A percentile compares a stretch with the other conserved stretches of the same genome.
phyloP scores from a whole-genome alignment of 30 jellyfish, hydroid and myxozoan species.

The Turritopsis dohrnii region DNA sequence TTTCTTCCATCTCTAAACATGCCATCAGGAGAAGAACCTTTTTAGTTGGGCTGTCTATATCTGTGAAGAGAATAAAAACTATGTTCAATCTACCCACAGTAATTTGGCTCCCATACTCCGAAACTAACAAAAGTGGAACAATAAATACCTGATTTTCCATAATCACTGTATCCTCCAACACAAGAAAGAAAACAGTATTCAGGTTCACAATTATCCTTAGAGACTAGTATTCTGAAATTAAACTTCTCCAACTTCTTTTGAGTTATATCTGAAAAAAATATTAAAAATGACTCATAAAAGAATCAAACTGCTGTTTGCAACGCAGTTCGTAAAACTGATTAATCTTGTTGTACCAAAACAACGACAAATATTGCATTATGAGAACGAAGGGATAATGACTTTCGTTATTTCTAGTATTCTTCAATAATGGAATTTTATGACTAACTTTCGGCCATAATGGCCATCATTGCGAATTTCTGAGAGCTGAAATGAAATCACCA shows the following conservation, averaged over 20 bases:
- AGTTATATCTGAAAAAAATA: neutral
- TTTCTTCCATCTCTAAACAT: neutral
- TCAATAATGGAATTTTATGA: too few relatives aligned
- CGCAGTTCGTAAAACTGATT: too few relatives aligned
- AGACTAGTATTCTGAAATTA: neutral
- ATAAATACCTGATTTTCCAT: neutral
- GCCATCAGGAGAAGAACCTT: constrained; percentile 1
- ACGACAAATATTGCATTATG: too few relatives aligned
- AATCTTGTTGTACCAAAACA: too few relatives aligned
- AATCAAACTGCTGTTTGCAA: too few relatives aligned
- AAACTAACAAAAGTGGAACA: neutral
- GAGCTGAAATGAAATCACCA: too few relatives aligned
- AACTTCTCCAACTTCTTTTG: neutral
- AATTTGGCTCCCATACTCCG: too few relatives aligned
- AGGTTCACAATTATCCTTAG: neutral
- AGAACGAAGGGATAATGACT: too few relatives aligned
- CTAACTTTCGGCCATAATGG: too few relatives aligned
- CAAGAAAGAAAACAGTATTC: neutral
- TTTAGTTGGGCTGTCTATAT: neutral
- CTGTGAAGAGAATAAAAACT: neutral
- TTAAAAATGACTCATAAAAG: neutral
- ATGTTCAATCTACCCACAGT: neutral
- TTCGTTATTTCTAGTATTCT: too few relatives aligned
- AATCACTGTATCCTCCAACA: neutral
- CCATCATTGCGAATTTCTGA: too few relatives aligned